Percentiles rank a stretch among this genome's conserved stretches.
These are phyloP conservation scores for Prunella fulvescens DNA, from an alignment of 2,113 vertebrate species.

Conservation along the genomic window DNA sequence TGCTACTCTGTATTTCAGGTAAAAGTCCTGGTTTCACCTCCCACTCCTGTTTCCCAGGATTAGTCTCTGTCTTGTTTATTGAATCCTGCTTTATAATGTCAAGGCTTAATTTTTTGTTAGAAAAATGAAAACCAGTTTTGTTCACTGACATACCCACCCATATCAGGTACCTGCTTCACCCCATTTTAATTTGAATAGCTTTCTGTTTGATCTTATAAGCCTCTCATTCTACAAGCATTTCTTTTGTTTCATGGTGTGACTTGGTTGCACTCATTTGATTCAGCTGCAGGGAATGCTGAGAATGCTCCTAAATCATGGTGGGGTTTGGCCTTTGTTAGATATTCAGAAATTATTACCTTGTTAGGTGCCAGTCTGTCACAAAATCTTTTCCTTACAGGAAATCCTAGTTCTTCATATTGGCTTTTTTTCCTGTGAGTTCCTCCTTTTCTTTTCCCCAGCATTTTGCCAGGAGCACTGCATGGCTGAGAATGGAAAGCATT, in stretches of 20 bases:
- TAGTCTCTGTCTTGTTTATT: background rate
- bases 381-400: background rate
- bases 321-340: background rate
- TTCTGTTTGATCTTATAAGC: background rate
- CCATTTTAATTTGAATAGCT: background rate
- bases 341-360: background rate
- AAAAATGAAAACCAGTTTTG: background rate
- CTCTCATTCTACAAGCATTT: background rate
- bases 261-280: background rate
- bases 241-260: background rate
- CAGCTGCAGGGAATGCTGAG: background rate
- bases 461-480: background rate
- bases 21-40: background rate
- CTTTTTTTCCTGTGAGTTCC: background rate
- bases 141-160: background rate
- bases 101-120: background rate
- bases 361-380: background rate
- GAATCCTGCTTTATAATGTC: background rate
- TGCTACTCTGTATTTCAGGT: background rate
- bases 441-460: background rate
- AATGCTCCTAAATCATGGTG: background rate
- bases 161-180: background rate
- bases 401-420: background rate
- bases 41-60: background rate
- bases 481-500: background rate